phyloP scores from a whole-genome alignment of 64 coral and sea anemone genomes.

The Cladopsammia gracilis region DNA sequence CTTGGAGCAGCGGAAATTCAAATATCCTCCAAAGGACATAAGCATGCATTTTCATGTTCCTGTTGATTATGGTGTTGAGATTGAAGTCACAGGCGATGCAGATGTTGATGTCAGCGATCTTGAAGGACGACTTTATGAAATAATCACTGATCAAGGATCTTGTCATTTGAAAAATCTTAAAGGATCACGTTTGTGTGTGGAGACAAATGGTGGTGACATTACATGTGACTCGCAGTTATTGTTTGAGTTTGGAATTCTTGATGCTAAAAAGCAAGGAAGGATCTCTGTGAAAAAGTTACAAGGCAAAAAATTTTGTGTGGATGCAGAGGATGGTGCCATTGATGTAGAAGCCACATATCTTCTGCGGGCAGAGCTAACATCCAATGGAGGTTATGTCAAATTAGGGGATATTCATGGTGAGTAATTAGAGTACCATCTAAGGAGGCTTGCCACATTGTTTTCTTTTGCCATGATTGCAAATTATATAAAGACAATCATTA shows the following conservation, averaged over 20 bases:
- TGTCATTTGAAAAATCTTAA: constrained; percentile 62
- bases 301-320: constrained; percentile 60
- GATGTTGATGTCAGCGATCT: constrained; percentile 34
- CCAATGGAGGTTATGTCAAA: constrained; percentile 36
- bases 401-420: constrained; percentile 72
- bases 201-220: constrained; percentile 45
- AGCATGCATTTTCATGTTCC: constrained; percentile 59
- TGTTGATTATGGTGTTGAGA: constrained; percentile 17
- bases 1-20: constrained; percentile 14
- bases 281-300: constrained; percentile 71
- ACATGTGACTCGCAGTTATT: constrained; percentile 28
- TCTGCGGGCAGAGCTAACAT: constrained; percentile 13
- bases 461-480: background rate
- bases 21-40: constrained; percentile 55
- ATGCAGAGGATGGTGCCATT: constrained; percentile 33
- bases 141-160: constrained; percentile 36
- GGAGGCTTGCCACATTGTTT: background rate
- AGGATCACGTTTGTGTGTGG: constrained; percentile 24
- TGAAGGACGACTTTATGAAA: constrained; percentile 58
- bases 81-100: constrained; percentile 42
- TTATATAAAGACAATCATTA: no score
- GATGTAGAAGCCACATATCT: constrained; percentile 50
- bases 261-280: constrained; percentile 30
- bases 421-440: background rate
- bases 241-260: constrained; percentile 56